Conservation (phyloP, 2,888 invertebrate genomes). For the Drosophila subsilvestris region DNA sequence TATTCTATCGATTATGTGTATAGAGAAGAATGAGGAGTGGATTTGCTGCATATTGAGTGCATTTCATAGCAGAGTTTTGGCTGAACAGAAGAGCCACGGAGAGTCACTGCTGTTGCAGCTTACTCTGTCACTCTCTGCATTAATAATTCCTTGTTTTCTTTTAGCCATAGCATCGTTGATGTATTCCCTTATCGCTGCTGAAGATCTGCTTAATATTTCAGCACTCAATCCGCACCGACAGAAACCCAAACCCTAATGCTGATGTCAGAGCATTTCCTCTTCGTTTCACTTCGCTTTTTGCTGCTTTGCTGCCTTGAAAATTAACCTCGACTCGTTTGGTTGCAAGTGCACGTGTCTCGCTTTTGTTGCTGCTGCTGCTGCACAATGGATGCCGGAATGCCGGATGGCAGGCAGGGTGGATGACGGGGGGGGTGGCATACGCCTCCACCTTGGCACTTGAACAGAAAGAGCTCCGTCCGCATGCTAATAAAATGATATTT, state of each 20-base stretch:
- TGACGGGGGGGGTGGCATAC: neutral
- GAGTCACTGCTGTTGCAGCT: too few species aligned
- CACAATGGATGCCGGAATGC: slow-evolving; percentile 22
- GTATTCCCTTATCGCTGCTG: neutral
- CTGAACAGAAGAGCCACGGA: too few species aligned
- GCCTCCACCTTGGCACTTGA: slow-evolving; percentile 32
- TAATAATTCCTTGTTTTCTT: too few species aligned
- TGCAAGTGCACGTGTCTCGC: slow-evolving; percentile 75
- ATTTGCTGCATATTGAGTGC: too few species aligned
- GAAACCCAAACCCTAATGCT: too few species aligned
- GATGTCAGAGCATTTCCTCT: slow-evolving; percentile 5
- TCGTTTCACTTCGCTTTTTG: neutral
- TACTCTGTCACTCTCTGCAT: too few species aligned
- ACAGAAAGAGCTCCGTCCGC: slow-evolving; percentile 15
- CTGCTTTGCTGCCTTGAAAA: neutral
- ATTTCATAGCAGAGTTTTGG: too few species aligned
- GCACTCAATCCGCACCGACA: too few species aligned
- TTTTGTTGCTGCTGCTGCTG: slow-evolving; percentile 45
- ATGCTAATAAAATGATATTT: slow-evolving; percentile 81
- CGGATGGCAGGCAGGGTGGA: neutral
- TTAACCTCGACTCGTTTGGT: slow-evolving; percentile 39
- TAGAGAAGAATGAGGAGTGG: too few species aligned
- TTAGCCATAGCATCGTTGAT: neutral
- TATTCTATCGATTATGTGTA: too few species aligned
- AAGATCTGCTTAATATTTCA: too few species aligned